A percentile compares a stretch with the other conserved stretches of the same genome.
phyloP scores from a whole-genome alignment of 2,797 vertebrate genomes.

The Florisuga fusca region DNA sequence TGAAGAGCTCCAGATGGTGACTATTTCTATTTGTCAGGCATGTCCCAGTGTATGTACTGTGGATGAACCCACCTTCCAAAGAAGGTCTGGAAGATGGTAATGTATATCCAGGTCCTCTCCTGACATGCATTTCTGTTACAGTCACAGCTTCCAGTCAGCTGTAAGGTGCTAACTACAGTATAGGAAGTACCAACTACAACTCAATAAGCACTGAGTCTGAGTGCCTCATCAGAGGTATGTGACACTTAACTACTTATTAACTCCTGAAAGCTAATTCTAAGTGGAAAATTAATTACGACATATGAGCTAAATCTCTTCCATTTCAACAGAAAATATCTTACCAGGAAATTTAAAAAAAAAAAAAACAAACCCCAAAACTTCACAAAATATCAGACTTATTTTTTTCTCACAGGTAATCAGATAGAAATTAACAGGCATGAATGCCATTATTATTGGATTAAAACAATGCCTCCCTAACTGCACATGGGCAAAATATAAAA shows the following conservation, averaged over 20 bases:
- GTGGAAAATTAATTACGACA: background rate
- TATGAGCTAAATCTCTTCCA: background rate
- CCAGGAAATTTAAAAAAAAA: background rate
- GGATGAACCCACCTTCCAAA: background rate
- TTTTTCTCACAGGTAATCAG: background rate
- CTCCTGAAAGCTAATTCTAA: background rate
- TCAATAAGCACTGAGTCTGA: background rate
- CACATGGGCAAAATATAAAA: background rate
- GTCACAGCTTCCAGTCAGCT: background rate
- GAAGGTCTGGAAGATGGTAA: background rate
- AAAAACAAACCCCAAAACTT: background rate
- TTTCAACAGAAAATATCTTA: background rate
- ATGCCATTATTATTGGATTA: background rate
- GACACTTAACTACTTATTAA: background rate
- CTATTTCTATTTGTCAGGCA: background rate
- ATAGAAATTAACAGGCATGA: background rate
- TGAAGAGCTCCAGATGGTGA: background rate
- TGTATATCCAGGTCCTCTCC: background rate
- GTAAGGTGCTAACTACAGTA: background rate
- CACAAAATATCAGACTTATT: background rate
- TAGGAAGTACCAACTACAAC: background rate
- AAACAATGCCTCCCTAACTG: background rate
- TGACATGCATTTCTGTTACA: background rate
- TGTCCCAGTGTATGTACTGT: accelerated
- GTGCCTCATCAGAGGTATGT: background rate